Base-by-base conservation (phyloP, 2,113 vertebrate genomes). In the Odontesthes bonariensis region DNA sequence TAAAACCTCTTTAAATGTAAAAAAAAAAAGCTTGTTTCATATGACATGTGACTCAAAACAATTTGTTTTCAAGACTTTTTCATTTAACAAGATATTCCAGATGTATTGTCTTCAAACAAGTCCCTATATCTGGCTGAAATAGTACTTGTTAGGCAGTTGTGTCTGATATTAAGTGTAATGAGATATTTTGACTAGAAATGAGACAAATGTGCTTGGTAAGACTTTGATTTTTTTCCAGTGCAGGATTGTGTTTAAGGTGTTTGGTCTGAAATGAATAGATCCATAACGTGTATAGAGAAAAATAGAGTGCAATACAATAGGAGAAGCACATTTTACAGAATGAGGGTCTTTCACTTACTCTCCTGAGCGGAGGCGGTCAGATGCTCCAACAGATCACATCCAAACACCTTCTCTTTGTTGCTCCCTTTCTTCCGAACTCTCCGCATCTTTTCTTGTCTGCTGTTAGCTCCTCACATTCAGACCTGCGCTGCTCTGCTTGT, bases 331-430 rank as follows among this genome's bases (percentile, higher is more conserved):
- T 49, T 23, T 46, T 64, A 5, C 8, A 35, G 0, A 38, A 0
- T 32, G 33, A 38, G 19, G 5, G 13, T 4, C 8, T 1, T 53
- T 53, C n/a, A 89, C 93, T 96, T 89, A 99, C 97, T 93, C 6
- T 97, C 97, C 53, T 96, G 95, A 58, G 88, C 90, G 1, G 95
- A 94, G 57, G 91, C 69, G 14, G 83, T 88, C 16, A 98, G 94
- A 38, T 98, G 96, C 60, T 97, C 95, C 71, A 91, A 52, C 60
- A 99, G 89, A 82, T 99, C 96, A 59, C 97, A 98, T 69, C 97
- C 97, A 70, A 99, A 98, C 64, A 98, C 96, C 31, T 95, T 94
- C 20, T 99, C 97, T 83, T 95, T 96, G 59, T 88, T 84, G 4
- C 73, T 89, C 22, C 87, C 95, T 82, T 95, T 97, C 90, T 92